Conservation (phyloP, 2,113 vertebrate genomes). For the Notiomystis cincta region DNA sequence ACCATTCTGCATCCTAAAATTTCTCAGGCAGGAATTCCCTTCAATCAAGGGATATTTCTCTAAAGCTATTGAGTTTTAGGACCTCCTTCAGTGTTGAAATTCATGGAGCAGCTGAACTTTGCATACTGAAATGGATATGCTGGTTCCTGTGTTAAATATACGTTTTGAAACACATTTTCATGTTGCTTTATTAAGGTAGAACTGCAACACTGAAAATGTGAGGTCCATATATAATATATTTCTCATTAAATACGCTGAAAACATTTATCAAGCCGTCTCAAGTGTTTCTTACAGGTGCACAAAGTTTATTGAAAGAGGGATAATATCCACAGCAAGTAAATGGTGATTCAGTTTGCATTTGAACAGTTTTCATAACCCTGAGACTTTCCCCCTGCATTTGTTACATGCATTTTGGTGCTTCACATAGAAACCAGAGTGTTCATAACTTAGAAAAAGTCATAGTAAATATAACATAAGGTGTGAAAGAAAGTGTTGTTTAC, state of each 20-base stretch:
- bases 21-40: background rate
- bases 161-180: background rate
- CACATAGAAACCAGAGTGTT: background rate
- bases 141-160: background rate
- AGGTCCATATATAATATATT: background rate
- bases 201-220: background rate
- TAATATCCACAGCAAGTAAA: background rate
- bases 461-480: background rate
- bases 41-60: background rate
- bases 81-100: background rate
- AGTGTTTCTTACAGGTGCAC: background rate
- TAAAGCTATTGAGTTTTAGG: background rate
- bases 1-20: fast-evolving
- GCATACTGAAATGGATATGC: background rate
- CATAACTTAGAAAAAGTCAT: background rate
- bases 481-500: background rate
- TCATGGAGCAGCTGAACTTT: background rate
- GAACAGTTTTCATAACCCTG: background rate
- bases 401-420: background rate
- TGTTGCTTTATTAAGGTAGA: background rate
- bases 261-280: background rate
- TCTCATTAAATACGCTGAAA: background rate
- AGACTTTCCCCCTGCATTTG: background rate
- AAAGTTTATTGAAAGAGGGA: background rate
- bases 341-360: background rate